phyloP scores from a whole-genome alignment of 2,888 invertebrate species.

The Barypeithes pellucidus region DNA sequence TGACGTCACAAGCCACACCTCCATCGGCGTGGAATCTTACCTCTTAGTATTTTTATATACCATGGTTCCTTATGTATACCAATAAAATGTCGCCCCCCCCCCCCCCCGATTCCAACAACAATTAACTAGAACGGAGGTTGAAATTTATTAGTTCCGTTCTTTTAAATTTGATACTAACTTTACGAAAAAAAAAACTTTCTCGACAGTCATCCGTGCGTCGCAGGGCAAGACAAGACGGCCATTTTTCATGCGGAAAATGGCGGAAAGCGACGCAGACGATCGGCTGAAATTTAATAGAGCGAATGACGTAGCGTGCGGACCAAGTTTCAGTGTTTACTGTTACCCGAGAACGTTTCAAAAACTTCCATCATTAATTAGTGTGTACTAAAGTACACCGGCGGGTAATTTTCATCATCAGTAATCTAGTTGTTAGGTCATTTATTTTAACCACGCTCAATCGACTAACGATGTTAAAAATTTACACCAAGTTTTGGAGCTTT shows the following conservation, averaged over 20 bases:
- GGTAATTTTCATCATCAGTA: conserved; percentile 24
- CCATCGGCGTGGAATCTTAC: no score
- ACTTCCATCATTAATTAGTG: conserved; percentile 24
- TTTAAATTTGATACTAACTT: neutral
- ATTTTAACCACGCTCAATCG: neutral
- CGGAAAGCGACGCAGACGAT: conserved; percentile 20
- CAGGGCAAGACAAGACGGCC: conserved; percentile 3
- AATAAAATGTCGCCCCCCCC: no score
- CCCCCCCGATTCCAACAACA: no score
- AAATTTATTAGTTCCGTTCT: no score
- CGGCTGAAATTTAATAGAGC: conserved; percentile 30
- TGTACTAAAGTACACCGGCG: conserved; percentile 18
- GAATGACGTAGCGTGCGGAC: conserved; percentile 17
- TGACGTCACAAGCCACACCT: no score
- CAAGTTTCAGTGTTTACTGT: conserved; percentile 30
- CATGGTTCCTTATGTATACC: no score
- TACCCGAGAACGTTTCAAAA: conserved; percentile 21
- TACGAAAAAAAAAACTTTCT: neutral
- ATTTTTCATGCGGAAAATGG: conserved; percentile 34
- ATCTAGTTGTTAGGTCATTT: conserved; percentile 10
- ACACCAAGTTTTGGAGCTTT: neutral
- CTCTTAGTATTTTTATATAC: no score
- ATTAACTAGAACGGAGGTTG: no score
- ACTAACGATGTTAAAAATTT: neutral
- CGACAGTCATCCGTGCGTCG: neutral